phyloP scores from a whole-genome alignment of 2,797 vertebrate genomes.

The Selene dorsalis region DNA sequence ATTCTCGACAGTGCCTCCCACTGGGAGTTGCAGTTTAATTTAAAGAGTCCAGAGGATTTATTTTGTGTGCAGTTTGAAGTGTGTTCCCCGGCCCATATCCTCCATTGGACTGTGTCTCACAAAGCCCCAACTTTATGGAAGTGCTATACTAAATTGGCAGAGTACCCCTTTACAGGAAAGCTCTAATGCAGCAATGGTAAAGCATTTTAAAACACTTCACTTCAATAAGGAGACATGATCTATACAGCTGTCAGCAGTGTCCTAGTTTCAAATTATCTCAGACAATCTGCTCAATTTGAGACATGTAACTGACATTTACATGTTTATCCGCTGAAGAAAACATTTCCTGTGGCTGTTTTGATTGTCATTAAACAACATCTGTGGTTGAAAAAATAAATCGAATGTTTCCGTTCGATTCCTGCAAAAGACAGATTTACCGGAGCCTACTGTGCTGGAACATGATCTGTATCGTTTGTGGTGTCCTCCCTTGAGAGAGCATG shows the following conservation, averaged over 20 bases:
- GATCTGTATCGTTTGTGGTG: conserved; percentile 21
- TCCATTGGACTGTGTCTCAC: conserved; percentile 30
- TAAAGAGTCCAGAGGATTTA: conserved; percentile 38
- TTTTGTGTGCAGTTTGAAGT: conserved; percentile 44
- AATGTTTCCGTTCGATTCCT: conserved; percentile 1
- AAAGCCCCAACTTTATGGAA: background rate
- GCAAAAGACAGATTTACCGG: conserved; percentile 9
- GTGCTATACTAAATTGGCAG: background rate
- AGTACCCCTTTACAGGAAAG: background rate
- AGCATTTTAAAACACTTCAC: background rate
- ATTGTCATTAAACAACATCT: background rate
- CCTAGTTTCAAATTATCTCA: too few species aligned
- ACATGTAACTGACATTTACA: too few species aligned
- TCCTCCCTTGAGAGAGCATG: conserved; percentile 22
- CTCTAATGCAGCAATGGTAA: conserved; percentile 5
- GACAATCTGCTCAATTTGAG: background rate
- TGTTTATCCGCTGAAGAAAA: too few species aligned
- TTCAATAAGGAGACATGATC: background rate
- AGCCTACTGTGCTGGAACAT: background rate
- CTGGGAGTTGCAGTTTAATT: conserved; percentile 46
- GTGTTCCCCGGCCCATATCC: conserved; percentile 26
- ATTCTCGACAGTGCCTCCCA: conserved; percentile 27
- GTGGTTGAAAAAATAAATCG: conserved; percentile 3
- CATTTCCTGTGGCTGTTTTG: too few species aligned
- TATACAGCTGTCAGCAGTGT: background rate